Evolutionary conservation across 2,888 invertebrate species (phyloP).

Genomic region (Drosophila barbarae): DNA sequence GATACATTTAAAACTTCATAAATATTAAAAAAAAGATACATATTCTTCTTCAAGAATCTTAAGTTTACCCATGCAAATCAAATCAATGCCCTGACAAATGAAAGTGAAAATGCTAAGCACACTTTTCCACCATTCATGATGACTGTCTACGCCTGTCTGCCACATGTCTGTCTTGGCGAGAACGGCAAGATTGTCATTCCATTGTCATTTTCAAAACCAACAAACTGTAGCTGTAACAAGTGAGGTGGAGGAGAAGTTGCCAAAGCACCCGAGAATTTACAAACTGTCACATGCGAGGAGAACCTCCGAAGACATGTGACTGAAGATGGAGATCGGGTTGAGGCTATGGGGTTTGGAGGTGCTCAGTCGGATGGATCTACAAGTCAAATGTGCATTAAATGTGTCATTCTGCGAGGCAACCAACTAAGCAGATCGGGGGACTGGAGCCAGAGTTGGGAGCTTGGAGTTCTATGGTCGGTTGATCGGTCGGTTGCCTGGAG

Average conservation of each 20-base stretch:
- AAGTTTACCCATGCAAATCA: background rate
- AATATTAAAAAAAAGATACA: background rate
- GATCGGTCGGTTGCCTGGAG: constrained; percentile 68
- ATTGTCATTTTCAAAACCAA: constrained; percentile 77
- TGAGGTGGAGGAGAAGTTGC: constrained; percentile 6
- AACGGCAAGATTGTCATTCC: constrained; percentile 48
- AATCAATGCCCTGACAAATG: constrained; percentile 15
- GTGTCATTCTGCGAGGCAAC: constrained; percentile 73
- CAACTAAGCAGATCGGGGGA: constrained; percentile 51
- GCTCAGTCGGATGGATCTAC: constrained; percentile 69
- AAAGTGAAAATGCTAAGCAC: constrained; percentile 33
- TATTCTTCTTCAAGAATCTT: too few species aligned
- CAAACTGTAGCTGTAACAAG: constrained; percentile 72
- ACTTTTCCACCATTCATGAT: constrained; percentile 24
- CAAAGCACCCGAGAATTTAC: constrained; percentile 14
- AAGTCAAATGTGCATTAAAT: constrained; percentile 76
- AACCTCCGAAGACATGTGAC: constrained; percentile 18
- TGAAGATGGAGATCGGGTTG: background rate
- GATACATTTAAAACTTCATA: too few species aligned
- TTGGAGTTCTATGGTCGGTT: constrained; percentile 51
- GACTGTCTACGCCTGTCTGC: constrained; percentile 23
- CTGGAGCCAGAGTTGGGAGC: constrained; percentile 25
- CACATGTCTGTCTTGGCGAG: constrained; percentile 39
- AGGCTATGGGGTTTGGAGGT: background rate
- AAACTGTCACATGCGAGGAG: constrained; percentile 25